Evolutionary conservation across 2,888 invertebrate species (phyloP).

Genomic region (Catonia carolina): DNA sequence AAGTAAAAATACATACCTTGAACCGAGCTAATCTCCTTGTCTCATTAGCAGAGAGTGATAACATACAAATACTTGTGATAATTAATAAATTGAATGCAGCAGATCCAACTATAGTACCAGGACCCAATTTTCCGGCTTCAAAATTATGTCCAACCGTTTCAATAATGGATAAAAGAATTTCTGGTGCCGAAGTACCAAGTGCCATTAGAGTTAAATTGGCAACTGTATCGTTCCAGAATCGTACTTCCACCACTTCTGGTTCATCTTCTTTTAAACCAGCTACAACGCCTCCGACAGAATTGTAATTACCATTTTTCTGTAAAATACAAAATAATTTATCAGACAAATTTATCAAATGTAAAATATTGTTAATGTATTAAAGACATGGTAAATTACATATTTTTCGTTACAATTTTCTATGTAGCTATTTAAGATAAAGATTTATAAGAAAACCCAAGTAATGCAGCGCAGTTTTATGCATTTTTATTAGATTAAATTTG

Average conservation of each 20-base stretch:
- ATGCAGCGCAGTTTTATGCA: too few relatives aligned
- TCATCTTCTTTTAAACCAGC: constrained; percentile 74
- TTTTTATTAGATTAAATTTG: too few relatives aligned
- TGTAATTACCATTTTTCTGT: constrained; percentile 31
- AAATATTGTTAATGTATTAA: too few relatives aligned
- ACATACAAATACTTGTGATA: constrained; percentile 91
- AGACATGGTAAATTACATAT: too few relatives aligned
- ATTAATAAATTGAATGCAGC: constrained; percentile 98
- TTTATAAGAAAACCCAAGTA: too few relatives aligned
- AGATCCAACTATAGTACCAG: constrained; percentile 97
- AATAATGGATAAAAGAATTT: constrained; percentile 94
- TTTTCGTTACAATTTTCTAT: too few relatives aligned
- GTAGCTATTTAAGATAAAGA: too few relatives aligned
- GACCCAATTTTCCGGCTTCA: constrained; percentile 93
- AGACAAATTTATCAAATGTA: too few relatives aligned
- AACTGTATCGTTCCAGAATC: constrained; percentile 99
- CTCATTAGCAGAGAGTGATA: constrained; percentile 76
- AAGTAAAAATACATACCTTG: too few relatives aligned
- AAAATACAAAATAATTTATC: too few relatives aligned
- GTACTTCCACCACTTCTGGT: constrained; percentile 64
- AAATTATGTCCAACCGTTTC: constrained; percentile 95
- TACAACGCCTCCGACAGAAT: constrained; percentile 44
- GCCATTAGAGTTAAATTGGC: constrained; percentile 99
- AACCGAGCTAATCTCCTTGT: constrained; percentile 64
- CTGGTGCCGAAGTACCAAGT: constrained; percentile 95